A percentile compares a stretch with the other conserved stretches of the same genome.
phyloP scores from a whole-genome alignment of 2,113 vertebrate species.

The Sapayoa aenigma region DNA sequence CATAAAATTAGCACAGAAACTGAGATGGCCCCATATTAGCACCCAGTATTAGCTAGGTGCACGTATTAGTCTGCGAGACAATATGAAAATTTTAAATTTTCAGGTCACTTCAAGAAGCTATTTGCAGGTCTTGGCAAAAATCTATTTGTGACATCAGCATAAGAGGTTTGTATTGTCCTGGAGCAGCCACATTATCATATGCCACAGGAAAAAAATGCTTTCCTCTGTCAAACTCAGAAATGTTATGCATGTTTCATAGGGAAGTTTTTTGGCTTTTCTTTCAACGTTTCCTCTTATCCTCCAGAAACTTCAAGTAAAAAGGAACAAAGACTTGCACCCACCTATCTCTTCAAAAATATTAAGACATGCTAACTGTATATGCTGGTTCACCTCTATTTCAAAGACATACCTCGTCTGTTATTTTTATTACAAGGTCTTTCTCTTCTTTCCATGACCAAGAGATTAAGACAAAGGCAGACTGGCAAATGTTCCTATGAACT shows the following conservation, averaged over 20 bases:
- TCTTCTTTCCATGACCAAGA: background rate
- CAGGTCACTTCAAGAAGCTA: background rate
- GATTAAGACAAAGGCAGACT: background rate
- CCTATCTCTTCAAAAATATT: background rate
- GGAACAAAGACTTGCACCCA: background rate
- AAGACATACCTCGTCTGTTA: background rate
- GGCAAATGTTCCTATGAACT: background rate
- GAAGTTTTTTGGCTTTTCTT: background rate
- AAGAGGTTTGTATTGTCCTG: background rate
- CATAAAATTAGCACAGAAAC: slow-evolving; percentile 15
- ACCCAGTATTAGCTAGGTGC: background rate
- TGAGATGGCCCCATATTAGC: background rate
- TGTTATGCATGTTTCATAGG: background rate
- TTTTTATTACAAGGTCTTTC: background rate
- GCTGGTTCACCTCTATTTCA: background rate
- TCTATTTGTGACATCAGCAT: background rate
- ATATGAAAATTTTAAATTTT: background rate
- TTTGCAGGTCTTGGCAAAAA: slow-evolving; percentile 7
- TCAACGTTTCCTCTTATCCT: background rate
- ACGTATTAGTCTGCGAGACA: background rate
- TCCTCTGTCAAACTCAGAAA: background rate
- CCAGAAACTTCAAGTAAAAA: background rate
- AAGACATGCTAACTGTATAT: background rate
- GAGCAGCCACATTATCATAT: background rate
- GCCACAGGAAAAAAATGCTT: background rate